A percentile compares a stretch with the other conserved stretches of the same genome.
phyloP scores from a whole-genome alignment of 2,888 invertebrate species.

The Ornithoptera alexandrae region DNA sequence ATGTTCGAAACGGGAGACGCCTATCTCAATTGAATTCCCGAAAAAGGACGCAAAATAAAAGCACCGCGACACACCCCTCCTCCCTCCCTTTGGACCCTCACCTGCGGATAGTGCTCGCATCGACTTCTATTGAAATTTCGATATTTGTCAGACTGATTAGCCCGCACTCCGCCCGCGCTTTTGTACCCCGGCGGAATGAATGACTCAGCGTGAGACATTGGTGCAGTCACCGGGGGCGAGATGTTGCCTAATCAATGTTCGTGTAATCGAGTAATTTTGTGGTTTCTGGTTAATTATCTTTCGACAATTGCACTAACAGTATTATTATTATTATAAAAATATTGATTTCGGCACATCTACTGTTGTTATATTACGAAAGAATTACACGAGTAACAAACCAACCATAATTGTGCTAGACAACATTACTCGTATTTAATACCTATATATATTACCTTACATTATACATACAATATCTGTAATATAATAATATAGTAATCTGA shows the following conservation, averaged over 20 bases:
- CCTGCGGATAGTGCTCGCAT: conserved; percentile 61
- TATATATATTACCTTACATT: too few relatives aligned
- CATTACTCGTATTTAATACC: too few relatives aligned
- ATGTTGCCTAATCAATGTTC: conserved; percentile 31
- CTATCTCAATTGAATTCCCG: conserved; percentile 77
- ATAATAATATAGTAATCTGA: too few relatives aligned
- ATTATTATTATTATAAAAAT: conserved; percentile 3
- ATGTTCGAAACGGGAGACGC: conserved; percentile 66
- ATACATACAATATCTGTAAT: too few relatives aligned
- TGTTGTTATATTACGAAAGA: not conserved
- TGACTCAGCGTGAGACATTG: conserved; percentile 66
- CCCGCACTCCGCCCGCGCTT: conserved; percentile 53
- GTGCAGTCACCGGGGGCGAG: conserved; percentile 48
- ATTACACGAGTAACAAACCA: not conserved
- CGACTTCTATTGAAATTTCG: conserved; percentile 66
- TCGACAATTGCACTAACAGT: conserved; percentile 13
- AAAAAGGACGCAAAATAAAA: conserved; percentile 74
- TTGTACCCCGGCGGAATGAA: conserved; percentile 55
- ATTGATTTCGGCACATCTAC: not conserved
- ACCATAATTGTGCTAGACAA: not conserved
- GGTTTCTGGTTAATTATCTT: conserved; percentile 35
- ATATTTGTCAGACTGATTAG: conserved; percentile 79
- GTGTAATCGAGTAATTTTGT: conserved; percentile 32
- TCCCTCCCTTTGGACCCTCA: conserved; percentile 50
- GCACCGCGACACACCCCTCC: conserved; percentile 47